Conservation (phyloP, 2,888 invertebrate genomes). For the Macaria notata region DNA sequence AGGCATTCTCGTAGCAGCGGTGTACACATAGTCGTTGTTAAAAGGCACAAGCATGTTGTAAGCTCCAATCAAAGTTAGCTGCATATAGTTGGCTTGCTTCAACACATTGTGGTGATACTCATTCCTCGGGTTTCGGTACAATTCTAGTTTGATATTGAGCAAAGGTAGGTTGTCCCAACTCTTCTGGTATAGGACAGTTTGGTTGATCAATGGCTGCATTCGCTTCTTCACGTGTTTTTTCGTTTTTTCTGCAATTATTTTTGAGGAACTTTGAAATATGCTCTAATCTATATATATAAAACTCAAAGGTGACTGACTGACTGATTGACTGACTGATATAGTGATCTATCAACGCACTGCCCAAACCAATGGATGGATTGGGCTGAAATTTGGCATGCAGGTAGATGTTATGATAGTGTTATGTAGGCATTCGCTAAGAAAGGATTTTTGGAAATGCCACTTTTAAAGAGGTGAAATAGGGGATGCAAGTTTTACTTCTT, state of each 20-base stretch:
- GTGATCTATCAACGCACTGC: too few species aligned
- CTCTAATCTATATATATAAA: too few species aligned
- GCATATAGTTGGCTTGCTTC: slow-evolving; percentile 56
- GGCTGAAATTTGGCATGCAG: too few species aligned
- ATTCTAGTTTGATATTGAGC: slow-evolving; percentile 52
- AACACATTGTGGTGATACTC: slow-evolving; percentile 50
- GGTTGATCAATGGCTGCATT: slow-evolving; percentile 56
- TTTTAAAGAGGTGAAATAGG: too few species aligned
- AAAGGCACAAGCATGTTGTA: slow-evolving; percentile 58
- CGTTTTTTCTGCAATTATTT: slow-evolving; percentile 47
- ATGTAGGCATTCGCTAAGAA: too few species aligned
- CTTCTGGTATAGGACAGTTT: slow-evolving; percentile 43
- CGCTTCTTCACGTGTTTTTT: slow-evolving; percentile 54
- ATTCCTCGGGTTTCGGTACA: slow-evolving; percentile 46
- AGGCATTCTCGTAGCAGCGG: slow-evolving; percentile 57
- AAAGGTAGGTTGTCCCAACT: slow-evolving; percentile 72
- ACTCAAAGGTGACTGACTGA: too few species aligned
- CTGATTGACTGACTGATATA: too few species aligned
- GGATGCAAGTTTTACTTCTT: too few species aligned
- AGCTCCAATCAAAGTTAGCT: slow-evolving; percentile 58
- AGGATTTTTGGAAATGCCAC: too few species aligned
- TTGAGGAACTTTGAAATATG: neutral
- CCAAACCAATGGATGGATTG: too few species aligned
- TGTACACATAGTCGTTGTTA: slow-evolving; percentile 46
- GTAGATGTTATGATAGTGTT: too few species aligned